These are phyloP conservation scores for Scaptomyza graminum DNA, from an alignment of 1,140 invertebrate species.

Conservation along the genomic window DNA sequence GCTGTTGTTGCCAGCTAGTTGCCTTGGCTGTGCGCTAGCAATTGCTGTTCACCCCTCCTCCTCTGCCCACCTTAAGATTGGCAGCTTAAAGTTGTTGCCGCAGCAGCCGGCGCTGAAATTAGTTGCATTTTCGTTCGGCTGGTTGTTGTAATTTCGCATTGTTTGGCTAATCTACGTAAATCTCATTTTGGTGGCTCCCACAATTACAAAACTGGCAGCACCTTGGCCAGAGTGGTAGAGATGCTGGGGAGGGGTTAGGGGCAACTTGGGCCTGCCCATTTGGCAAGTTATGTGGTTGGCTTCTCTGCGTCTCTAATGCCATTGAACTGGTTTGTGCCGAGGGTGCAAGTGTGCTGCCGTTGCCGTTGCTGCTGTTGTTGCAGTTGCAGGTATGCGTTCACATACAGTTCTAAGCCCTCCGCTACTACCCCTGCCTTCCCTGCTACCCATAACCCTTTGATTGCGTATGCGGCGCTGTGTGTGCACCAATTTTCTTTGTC, in stretches of 20 bases:
- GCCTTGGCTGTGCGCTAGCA: conserved; percentile 25
- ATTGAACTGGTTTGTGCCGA: conserved; percentile 74
- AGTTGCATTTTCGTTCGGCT: conserved; percentile 46
- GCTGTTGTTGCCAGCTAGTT: conserved; percentile 11
- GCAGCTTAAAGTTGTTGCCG: conserved; percentile 46
- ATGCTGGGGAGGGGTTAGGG: not conserved
- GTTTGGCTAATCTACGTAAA: conserved; percentile 80
- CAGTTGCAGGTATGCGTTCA: conserved; percentile 51
- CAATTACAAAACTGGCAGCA: conserved; percentile 58
- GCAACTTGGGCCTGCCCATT: conserved; percentile 73
- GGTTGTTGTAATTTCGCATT: conserved; percentile 77
- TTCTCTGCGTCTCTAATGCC: conserved; percentile 46
- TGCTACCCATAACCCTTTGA: not conserved
- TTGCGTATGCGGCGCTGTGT: conserved; percentile 54
- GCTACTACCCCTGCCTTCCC: too few species aligned
- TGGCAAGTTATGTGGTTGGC: conserved; percentile 70
- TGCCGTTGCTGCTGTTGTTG: not conserved
- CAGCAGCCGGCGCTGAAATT: conserved; percentile 56
- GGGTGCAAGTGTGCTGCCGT: conserved; percentile 61
- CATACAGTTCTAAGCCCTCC: conserved; percentile 8
- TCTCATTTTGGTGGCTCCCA: conserved; percentile 77
- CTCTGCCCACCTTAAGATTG: conserved; percentile 43
- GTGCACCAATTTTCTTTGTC: conserved; percentile 80
- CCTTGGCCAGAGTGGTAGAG: not conserved
- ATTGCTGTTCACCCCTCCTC: conserved; percentile 21